These are phyloP conservation scores for Eutolmus rufibarbis DNA, from an alignment of 2,888 invertebrate genomes.

Conservation along the genomic window DNA sequence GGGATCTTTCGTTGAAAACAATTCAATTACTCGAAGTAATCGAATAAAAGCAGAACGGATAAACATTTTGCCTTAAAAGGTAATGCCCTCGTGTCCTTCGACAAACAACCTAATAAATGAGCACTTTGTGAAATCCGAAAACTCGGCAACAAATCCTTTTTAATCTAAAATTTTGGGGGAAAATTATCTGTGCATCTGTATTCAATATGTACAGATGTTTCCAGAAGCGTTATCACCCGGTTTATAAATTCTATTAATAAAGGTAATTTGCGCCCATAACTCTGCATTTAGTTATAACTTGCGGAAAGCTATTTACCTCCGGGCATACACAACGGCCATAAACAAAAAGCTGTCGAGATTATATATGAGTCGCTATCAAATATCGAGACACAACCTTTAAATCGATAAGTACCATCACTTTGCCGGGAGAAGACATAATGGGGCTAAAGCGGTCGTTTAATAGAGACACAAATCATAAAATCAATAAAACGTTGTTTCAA, in stretches of 20 bases:
- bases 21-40: neutral
- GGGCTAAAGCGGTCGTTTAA: constrained; percentile 45
- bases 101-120: neutral
- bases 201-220: neutral
- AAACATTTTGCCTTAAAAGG: neutral
- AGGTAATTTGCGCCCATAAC: constrained; percentile 23
- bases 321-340: constrained; percentile 18
- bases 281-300: neutral
- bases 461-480: constrained; percentile 47
- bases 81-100: neutral
- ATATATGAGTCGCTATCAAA: constrained; percentile 25
- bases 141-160: neutral
- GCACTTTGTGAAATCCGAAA: neutral
- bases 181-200: neutral
- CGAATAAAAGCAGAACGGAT: neutral
- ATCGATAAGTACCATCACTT: constrained; percentile 27
- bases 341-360: constrained; percentile 22
- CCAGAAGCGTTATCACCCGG: constrained; percentile 6
- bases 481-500: constrained; percentile 46
- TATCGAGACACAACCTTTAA: constrained; percentile 27
- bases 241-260: constrained; percentile 29
- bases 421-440: constrained; percentile 37
- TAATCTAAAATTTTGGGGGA: neutral
- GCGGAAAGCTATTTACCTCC: constrained; percentile 24
- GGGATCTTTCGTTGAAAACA: neutral